Base-by-base conservation (phyloP, 2,888 invertebrate genomes). In the Sesamia inferens region DNA sequence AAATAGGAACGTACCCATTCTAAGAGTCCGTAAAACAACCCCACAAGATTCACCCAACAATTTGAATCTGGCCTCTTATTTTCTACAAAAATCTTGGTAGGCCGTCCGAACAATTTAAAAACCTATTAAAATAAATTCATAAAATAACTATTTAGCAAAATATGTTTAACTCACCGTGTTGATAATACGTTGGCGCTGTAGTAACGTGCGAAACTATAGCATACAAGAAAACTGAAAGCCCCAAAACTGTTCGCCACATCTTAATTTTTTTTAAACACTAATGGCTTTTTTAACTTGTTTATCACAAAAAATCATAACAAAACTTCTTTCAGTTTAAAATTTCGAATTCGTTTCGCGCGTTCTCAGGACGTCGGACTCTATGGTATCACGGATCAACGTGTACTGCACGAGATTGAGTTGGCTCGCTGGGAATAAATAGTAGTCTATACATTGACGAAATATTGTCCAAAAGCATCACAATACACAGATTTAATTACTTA, bases 401-500 rank as follows among this genome's bases (percentile, higher is more conserved):
- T 83, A 92, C 92, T 91, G 91, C 90, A 87, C 88, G 88, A 85
- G 79, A 88, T 87, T 87, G 83, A 88, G 85, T 85, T 84, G 71
- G 81, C 79, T 87, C 79, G 80, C 83, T 78, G 78, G 80, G 89
- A 90, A 90, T 92, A 92, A 91, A 92, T 92, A 89, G 79, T 83
- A 82, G 65, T 62, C 48, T 71, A 74, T 63, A 76, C 74, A 85
- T 68, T 79, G 63, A 79, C 79, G 74, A 83, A 86, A 76, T 78
- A 78, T 70, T 81, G 78, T 79, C 81, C 78, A 82, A 81, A 82
- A 79, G 48, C 59, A 63, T 62, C 58, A 77, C 71, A 74, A 77
- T 78, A 72, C 48, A 58, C 75, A 66, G 59, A 64, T 74, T 76
- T 85, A 79, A 85, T 84, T 81, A 81, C 61, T 64, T 81, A 81